Base-by-base conservation (phyloP, 2,797 vertebrate species). In the Ispidina lecontei region DNA sequence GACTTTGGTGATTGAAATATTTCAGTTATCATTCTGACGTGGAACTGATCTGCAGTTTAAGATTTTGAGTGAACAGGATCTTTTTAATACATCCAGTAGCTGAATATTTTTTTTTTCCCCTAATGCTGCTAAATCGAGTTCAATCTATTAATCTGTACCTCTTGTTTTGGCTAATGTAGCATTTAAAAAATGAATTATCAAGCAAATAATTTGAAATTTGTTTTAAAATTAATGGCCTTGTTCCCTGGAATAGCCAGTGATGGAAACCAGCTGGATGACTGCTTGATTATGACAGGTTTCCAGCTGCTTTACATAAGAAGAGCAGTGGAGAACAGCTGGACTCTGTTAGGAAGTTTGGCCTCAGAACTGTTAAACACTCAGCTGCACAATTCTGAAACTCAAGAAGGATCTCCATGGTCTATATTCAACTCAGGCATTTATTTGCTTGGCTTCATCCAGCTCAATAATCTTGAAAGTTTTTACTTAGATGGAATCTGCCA, bases 191-290 rank as follows among this genome's bases (percentile, higher is more conserved):
- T 54, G 4, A 93, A 85, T 91, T 95, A 87, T 39, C 76, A 89
- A 92, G 84, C 82, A 89, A 96, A 65, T 83, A 17, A 78, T 70
- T 91, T 90, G 93, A 8, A 72, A 94, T 94, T 93, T 89, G 70
- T 73, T 90, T 91, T 67, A 67, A 88, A 94, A 93, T 95, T 59
- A 65, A 72, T 89, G 75, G 26, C 23, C 65, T 72, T 79, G 49
- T 78, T 96, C 63, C 52, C 23, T 93, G 62, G 28, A 62, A 46
- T 51, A 79, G 67, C 37, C 77, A 43, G 0, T 94, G 78, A 93
- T 87, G 41, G 55, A 93, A 95, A 86, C 70, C 94, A 95, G 87
- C 83, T 92, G 91, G 70, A 81, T 60, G 55, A 18, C 41, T 91
- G 68, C 73, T 84, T 74, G 85, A 43, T 81, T 75, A 41, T 56